A percentile compares a stretch with the other conserved stretches of the same genome.
Evolutionary conservation across 2,888 invertebrate genomes (phyloP).

Genomic region (Campoletis raptor): DNA sequence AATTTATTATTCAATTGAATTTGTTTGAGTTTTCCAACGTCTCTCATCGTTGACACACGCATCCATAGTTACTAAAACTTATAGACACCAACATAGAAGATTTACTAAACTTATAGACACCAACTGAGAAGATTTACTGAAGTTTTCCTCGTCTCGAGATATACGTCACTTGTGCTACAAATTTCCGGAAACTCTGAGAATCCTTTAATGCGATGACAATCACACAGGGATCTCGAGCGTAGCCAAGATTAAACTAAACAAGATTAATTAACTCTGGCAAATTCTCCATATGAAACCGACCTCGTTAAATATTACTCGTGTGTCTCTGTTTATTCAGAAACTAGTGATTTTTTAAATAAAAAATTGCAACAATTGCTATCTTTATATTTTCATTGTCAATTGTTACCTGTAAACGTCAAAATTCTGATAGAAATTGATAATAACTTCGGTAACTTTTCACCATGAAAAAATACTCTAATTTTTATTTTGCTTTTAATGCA

Average conservation of each 20-base stretch:
- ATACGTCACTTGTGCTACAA: background rate
- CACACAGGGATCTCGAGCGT: background rate
- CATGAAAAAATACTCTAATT: no score
- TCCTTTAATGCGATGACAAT: conserved; percentile 3
- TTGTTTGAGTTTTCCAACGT: background rate
- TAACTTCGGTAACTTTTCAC: no score
- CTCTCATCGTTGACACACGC: background rate
- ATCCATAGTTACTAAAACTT: background rate
- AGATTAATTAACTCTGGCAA: background rate
- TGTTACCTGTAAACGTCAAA: background rate
- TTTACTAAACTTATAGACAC: background rate
- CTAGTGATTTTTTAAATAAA: background rate
- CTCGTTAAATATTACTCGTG: background rate
- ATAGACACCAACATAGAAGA: conserved; percentile 2
- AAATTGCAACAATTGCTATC: background rate
- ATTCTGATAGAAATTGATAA: background rate
- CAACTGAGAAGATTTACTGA: conserved; percentile 14
- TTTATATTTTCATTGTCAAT: background rate
- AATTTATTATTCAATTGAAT: no score
- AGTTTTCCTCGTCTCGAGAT: background rate
- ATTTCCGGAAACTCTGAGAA: conserved; percentile 5
- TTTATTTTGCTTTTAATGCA: no score
- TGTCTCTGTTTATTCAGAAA: background rate
- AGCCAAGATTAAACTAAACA: background rate
- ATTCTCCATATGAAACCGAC: background rate